phyloP scores from a whole-genome alignment of 2,888 invertebrate genomes.

The Tipula unca region DNA sequence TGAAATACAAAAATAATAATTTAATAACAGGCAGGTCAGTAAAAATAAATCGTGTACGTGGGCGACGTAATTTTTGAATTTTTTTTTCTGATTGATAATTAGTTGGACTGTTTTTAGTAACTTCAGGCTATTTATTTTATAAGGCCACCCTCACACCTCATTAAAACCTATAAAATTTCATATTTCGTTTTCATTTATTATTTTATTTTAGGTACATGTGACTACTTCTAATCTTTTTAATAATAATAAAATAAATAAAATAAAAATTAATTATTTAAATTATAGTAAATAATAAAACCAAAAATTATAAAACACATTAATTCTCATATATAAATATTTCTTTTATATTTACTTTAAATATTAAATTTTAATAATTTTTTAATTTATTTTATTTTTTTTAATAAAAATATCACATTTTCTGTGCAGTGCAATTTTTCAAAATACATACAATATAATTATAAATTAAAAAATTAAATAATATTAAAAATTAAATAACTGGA shows the following conservation, averaged over 20 bases:
- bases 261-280: not conserved
- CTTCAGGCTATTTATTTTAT: not conserved
- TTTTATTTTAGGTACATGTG: conserved; percentile 27
- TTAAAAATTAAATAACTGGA: not conserved
- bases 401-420: conserved; percentile 22
- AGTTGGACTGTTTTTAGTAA: not conserved
- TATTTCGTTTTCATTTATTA: not conserved
- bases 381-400: conserved; percentile 21
- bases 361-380: conserved; percentile 19
- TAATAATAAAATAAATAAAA: not conserved
- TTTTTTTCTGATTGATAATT: not conserved
- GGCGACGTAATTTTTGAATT: not conserved
- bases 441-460: not conserved
- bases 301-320: not conserved
- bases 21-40: too few relatives aligned
- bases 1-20: not conserved
- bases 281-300: not conserved
- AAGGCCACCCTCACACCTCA: not conserved
- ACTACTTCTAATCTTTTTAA: conserved; percentile 23
- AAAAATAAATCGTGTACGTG: not conserved
- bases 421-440: conserved; percentile 23
- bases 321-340: not conserved
- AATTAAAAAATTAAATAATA: not conserved
- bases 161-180: conserved; percentile 8
- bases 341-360: conserved; percentile 8